Conservation (phyloP, 2,113 vertebrate species). For the Nyctereutes procyonoides region DNA sequence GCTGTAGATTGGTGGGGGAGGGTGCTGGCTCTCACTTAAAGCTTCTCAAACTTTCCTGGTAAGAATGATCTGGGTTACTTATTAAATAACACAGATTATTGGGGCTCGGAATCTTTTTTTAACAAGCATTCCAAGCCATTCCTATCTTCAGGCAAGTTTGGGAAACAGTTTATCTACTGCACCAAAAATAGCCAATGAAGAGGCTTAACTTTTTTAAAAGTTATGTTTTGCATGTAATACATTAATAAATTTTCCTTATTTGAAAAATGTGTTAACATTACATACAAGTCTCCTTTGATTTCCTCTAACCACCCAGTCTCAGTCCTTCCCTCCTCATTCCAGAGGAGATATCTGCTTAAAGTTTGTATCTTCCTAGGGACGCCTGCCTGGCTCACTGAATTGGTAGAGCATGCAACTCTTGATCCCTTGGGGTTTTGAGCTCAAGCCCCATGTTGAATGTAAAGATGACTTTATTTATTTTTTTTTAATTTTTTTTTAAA, state of each 20-base stretch:
- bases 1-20: neutral
- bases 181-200: conserved; percentile 48
- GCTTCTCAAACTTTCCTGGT: conserved; percentile 52
- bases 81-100: conserved; percentile 39
- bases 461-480: neutral
- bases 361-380: neutral
- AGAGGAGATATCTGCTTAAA: neutral
- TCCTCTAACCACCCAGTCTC: neutral
- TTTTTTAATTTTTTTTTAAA: too few relatives aligned
- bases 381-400: neutral
- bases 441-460: neutral
- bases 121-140: conserved; percentile 54
- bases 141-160: conserved; percentile 61
- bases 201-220: neutral
- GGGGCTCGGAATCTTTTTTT: conserved; percentile 42
- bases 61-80: conserved; percentile 69
- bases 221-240: neutral
- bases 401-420: neutral
- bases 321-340: neutral
- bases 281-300: conserved; percentile 14
- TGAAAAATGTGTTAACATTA: conserved; percentile 13
- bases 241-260: neutral
- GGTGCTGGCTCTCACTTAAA: neutral
- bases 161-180: conserved; percentile 52
- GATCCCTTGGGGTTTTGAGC: neutral